Base-by-base conservation (phyloP, 2,888 invertebrate species). In the Adineta ricciae region DNA sequence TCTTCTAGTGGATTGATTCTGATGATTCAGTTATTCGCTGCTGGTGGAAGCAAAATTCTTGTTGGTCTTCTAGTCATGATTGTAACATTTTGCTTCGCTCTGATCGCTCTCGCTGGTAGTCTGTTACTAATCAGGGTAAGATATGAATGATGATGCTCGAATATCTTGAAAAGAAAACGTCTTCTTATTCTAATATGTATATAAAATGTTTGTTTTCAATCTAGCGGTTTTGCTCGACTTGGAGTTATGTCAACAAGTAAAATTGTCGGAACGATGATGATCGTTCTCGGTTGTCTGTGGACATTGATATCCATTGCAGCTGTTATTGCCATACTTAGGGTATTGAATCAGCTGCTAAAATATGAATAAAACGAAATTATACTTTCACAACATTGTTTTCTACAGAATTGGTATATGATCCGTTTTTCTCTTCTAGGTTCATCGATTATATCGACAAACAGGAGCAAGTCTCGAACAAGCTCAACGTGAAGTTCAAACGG, bases 391-490 rank as follows among this genome's bases (percentile, higher is more conserved):
- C n/a, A n/a, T n/a, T n/a, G n/a, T n/a, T n/a, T n/a, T n/a, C n/a
- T n/a, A n/a, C n/a, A n/a, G n/a, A n/a, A n/a, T n/a, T n/a, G n/a
- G n/a, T n/a, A n/a, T n/a, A 78, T 27, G 16, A 32, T 9, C 2
- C n/a, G 21, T 78, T 0, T 9, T 78, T 16, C n/a, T n/a, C 41
- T 41, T 78, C 11, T 90, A 97, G 96, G 96, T 99, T 86, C 98
- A 98, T 91, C 93, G 95, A 88, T 95, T 98, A 91, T 99, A 97
- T 91, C 93, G 97, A 87, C 95, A 95, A 88, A 95, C 95, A 84
- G 97, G 96, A 84, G 98, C 98, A 86, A 98, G 97, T 89, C 93
- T 99, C 90, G 95, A 95, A 82, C 99, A 99, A 91, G 99, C 99
- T 16, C 97, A 97, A 90, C 94, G 94, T 87, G 99, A 99, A 92